A percentile compares a stretch with the other conserved stretches of the same genome.
Evolutionary conservation across 1,140 invertebrate species (phyloP).

Genomic region (Laodelphax striatellus): DNA sequence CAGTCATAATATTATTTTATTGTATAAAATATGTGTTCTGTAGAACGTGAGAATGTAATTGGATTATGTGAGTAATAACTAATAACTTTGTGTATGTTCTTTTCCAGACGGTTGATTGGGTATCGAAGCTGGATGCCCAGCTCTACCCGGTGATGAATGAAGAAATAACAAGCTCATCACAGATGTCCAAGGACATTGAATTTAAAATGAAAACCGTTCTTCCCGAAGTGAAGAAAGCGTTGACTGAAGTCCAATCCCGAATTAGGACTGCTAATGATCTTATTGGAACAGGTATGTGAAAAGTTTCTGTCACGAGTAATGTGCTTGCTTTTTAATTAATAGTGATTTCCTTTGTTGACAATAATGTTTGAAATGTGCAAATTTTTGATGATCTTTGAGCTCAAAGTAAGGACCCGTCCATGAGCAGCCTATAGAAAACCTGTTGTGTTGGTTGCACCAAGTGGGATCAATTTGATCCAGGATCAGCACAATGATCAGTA

Average conservation of each 20-base stretch:
- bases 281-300: slow-evolving; percentile 30
- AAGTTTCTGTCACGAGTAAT: slow-evolving; percentile 2
- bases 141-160: slow-evolving; percentile 65
- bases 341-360: too few relatives aligned
- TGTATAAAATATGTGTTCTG: too few relatives aligned
- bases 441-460: too few relatives aligned
- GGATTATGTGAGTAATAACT: not conserved
- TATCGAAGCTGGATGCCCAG: slow-evolving; percentile 58
- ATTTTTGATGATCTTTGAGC: too few relatives aligned
- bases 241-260: slow-evolving; percentile 55
- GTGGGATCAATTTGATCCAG: too few relatives aligned
- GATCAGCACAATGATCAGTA: too few relatives aligned
- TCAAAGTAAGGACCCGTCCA: too few relatives aligned
- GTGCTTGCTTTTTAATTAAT: too few relatives aligned
- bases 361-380: too few relatives aligned
- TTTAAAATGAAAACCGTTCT: slow-evolving; percentile 44
- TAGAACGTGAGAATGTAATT: too few relatives aligned
- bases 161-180: slow-evolving; percentile 42
- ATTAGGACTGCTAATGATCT: slow-evolving; percentile 50
- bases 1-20: too few relatives aligned
- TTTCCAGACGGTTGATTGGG: slow-evolving; percentile 58
- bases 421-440: too few relatives aligned
- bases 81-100: not conserved
- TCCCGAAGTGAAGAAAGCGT: slow-evolving; percentile 48
- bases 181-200: slow-evolving; percentile 45